Conservation (phyloP, 2,113 vertebrate genomes). For the Tragelaphus strepsiceros region DNA sequence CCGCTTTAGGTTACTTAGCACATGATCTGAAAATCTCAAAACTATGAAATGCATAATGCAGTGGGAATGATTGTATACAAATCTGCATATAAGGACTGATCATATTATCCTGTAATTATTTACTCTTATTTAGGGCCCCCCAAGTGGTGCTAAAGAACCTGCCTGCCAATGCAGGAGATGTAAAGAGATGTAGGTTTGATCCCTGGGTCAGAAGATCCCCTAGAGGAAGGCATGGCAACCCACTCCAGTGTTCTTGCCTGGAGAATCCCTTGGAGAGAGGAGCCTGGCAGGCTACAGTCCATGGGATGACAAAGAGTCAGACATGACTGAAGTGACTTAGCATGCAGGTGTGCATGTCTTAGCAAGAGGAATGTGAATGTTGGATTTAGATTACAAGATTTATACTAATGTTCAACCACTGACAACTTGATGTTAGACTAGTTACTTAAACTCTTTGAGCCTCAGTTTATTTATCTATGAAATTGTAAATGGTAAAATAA, state of each 20-base stretch:
- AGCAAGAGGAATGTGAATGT: neutral
- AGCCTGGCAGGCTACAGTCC: neutral
- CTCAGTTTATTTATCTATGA: neutral
- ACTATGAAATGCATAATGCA: neutral
- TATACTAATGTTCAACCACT: neutral
- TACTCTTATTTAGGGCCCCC: neutral
- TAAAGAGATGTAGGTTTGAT: neutral
- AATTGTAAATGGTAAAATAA: neutral
- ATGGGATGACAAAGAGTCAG: neutral
- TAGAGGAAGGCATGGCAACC: neutral
- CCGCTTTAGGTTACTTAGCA: neutral
- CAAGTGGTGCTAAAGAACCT: neutral
- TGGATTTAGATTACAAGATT: neutral
- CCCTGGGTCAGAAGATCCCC: neutral
- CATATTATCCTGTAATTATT: neutral
- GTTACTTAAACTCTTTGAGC: neutral
- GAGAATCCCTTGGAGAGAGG: neutral
- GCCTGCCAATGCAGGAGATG: neutral
- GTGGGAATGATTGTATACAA: neutral
- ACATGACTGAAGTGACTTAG: neutral
- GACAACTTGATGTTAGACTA: neutral
- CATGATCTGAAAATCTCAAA: neutral
- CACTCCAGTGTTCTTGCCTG: neutral
- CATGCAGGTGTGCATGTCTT: neutral
- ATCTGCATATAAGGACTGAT: neutral